These are phyloP conservation scores for Myrmecophaga tridactyla DNA, from an alignment of 2,113 vertebrate genomes.

Conservation along the genomic window DNA sequence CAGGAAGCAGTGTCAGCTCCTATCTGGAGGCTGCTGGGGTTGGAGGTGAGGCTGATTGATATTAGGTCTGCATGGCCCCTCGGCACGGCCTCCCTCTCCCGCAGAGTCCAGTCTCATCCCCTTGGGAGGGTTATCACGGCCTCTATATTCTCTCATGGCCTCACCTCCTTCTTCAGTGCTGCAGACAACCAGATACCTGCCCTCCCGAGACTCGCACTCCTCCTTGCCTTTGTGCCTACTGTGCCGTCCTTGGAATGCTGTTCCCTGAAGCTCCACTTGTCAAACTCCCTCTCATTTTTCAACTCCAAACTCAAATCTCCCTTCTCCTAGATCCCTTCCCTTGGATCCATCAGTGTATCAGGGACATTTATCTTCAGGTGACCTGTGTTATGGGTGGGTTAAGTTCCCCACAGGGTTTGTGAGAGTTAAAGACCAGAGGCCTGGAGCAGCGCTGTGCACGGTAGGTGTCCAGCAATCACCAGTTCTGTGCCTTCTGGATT, in stretches of 20 bases:
- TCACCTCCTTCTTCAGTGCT: background rate
- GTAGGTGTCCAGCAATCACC: background rate
- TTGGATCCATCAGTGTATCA: fast-evolving
- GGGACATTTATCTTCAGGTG: background rate
- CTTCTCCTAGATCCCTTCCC: background rate
- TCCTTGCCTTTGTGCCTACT: background rate
- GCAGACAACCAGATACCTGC: background rate
- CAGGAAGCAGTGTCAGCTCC: background rate
- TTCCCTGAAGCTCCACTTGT: background rate
- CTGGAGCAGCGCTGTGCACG: fast-evolving
- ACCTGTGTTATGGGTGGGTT: background rate
- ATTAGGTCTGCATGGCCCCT: background rate
- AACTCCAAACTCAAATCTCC: background rate
- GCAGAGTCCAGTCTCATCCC: background rate
- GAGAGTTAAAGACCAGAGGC: background rate
- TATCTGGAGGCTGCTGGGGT: background rate
- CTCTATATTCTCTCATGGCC: background rate
- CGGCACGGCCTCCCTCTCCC: background rate
- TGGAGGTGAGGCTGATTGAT: too few species aligned
- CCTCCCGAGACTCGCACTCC: background rate
- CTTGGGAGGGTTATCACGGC: background rate
- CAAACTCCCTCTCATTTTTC: background rate
- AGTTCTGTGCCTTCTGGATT: background rate
- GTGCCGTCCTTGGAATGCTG: background rate
- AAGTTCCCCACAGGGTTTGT: background rate